Evolutionary conservation across 2,113 vertebrate genomes (phyloP).

Genomic region (Cricetomys ansorgei): DNA sequence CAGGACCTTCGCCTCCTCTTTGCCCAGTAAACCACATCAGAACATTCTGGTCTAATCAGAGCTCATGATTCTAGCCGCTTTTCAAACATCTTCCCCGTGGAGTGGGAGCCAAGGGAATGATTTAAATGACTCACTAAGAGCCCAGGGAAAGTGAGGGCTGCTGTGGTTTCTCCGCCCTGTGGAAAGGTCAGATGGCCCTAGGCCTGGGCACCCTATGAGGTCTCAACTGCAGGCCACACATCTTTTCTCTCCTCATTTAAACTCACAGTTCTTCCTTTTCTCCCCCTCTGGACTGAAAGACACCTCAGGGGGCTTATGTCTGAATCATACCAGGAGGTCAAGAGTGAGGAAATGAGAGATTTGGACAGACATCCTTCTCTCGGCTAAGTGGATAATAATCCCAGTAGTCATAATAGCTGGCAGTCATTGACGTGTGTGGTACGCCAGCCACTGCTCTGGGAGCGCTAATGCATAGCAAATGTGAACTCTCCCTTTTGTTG

Average conservation of each 20-base stretch:
- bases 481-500: constrained; percentile 6
- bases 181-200: constrained; percentile 59
- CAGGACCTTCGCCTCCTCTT: not conserved
- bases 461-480: not conserved
- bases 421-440: not conserved
- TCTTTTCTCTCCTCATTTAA: not conserved
- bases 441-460: not conserved
- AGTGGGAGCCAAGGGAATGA: not conserved
- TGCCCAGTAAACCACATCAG: not conserved
- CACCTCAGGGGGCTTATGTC: not conserved
- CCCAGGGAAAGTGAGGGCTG: constrained; percentile 58
- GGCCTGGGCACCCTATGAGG: not conserved
- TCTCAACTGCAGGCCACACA: not conserved
- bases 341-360: constrained; percentile 49
- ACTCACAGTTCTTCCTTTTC: not conserved
- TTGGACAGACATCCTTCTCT: constrained; percentile 8
- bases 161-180: constrained; percentile 63
- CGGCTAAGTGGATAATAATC: not conserved
- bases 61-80: not conserved
- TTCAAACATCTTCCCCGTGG: constrained; percentile 3
- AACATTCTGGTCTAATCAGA: not conserved
- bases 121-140: constrained; percentile 53
- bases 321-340: constrained; percentile 43
- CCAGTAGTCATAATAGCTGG: not conserved
- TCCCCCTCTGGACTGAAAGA: constrained; percentile 18